phyloP scores from a whole-genome alignment of 2,888 invertebrate genomes.

The Pilophorus perplexus region DNA sequence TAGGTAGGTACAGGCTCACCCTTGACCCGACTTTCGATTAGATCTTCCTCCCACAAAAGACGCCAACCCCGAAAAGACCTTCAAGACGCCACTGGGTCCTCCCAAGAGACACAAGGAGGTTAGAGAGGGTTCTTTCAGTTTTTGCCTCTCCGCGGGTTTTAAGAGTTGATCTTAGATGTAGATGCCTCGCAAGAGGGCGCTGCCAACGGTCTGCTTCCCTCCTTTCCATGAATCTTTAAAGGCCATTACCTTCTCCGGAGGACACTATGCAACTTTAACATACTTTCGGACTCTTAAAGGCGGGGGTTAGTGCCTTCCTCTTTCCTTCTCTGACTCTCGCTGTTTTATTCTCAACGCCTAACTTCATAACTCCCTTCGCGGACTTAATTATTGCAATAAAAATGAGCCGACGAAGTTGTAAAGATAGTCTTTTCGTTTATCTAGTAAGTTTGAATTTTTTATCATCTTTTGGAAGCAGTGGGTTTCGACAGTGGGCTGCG shows the following conservation, averaged over 20 bases:
- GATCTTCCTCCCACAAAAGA: conserved; percentile 3
- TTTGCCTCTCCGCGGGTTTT: background rate
- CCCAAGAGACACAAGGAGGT: background rate
- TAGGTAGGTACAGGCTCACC: too few relatives aligned
- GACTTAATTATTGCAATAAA: conserved; percentile 32
- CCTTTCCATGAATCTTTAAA: conserved; percentile 35
- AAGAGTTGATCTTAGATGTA: conserved; percentile 31
- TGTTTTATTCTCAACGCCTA: conserved; percentile 18
- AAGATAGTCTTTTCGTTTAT: too few relatives aligned
- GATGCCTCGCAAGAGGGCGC: conserved; percentile 18
- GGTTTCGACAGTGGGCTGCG: too few relatives aligned
- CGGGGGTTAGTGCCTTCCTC: conserved; percentile 10
- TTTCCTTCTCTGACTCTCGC: background rate
- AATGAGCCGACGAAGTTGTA: conserved; percentile 8
- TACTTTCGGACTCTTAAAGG: conserved; percentile 37
- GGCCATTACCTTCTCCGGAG: conserved; percentile 31
- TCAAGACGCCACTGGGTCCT: background rate
- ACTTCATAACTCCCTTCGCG: conserved; percentile 27
- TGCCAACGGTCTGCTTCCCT: background rate
- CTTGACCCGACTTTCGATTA: conserved; percentile 23
- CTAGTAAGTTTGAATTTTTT: too few relatives aligned
- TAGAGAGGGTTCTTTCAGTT: conserved; percentile 10
- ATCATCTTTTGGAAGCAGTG: too few relatives aligned
- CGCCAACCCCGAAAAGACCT: background rate
- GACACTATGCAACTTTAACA: conserved; percentile 39